Conservation (phyloP, 2,888 invertebrate species). For the Drosophila formosana region DNA sequence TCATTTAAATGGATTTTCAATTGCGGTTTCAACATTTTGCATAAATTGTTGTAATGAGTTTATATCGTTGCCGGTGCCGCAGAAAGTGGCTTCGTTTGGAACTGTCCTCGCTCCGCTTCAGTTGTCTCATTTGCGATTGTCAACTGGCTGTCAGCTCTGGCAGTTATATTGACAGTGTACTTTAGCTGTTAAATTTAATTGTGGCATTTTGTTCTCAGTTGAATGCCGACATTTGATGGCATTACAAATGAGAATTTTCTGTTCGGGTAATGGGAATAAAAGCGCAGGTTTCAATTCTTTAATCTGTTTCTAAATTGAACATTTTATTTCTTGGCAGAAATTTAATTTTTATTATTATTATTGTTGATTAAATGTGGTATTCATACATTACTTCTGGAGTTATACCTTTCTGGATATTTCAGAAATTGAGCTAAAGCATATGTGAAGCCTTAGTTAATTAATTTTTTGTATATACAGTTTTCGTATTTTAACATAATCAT, state of each 20-base stretch:
- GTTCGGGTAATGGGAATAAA: background rate
- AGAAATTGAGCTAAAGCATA: too few relatives aligned
- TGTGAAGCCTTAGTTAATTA: too few relatives aligned
- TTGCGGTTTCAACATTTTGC: constrained; percentile 83
- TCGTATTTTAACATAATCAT: too few relatives aligned
- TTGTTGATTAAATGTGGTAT: too few relatives aligned
- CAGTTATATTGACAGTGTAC: constrained; percentile 74
- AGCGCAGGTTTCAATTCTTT: background rate
- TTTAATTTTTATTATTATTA: too few relatives aligned
- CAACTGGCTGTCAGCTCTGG: constrained; percentile 68
- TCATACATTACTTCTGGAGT: too few relatives aligned
- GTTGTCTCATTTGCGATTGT: constrained; percentile 70
- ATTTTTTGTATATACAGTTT: too few relatives aligned
- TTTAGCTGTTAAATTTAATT: constrained; percentile 72
- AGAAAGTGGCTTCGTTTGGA: constrained; percentile 69
- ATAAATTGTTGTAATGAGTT: constrained; percentile 84
- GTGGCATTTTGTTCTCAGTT: constrained; percentile 46
- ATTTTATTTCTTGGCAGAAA: too few relatives aligned
- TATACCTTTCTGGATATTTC: too few relatives aligned
- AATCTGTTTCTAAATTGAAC: background rate
- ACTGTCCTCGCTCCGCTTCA: constrained; percentile 8
- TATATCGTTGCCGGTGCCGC: constrained; percentile 51
- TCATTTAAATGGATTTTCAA: constrained; percentile 84
- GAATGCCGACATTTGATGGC: constrained; percentile 33
- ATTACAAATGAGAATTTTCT: constrained; percentile 23